Conservation (phyloP, 2,888 invertebrate species). For the Folsomia candida region DNA sequence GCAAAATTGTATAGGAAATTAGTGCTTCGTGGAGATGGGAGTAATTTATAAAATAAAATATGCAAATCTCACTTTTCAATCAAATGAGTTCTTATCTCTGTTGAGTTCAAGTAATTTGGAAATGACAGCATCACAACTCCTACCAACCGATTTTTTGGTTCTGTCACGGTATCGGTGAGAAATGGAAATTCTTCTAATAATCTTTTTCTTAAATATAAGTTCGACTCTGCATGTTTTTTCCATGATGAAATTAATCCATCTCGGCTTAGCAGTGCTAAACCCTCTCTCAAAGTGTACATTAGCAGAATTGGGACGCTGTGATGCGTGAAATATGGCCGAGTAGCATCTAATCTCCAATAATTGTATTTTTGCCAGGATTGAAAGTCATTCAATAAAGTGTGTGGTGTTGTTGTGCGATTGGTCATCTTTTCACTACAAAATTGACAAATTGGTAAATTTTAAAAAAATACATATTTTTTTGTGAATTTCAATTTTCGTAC, state of each 20-base stretch:
- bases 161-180: background rate
- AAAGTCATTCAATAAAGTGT: conserved; percentile 24
- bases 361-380: background rate
- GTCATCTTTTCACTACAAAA: conserved; percentile 21
- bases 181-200: background rate
- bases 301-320: conserved; percentile 59
- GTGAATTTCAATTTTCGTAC: too few relatives aligned
- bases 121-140: background rate
- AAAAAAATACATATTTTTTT: background rate
- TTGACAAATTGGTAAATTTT: too few relatives aligned
- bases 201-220: background rate
- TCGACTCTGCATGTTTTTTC: conserved; percentile 42
- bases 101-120: background rate
- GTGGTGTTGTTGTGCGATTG: conserved; percentile 9
- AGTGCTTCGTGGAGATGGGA: too few relatives aligned
- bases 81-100: background rate
- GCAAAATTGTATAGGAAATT: too few relatives aligned
- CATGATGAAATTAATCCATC: conserved; percentile 70
- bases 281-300: conserved; percentile 76
- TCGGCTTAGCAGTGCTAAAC: conserved; percentile 67
- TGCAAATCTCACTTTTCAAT: background rate
- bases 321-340: background rate
- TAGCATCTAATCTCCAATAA: background rate
- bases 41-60: too few relatives aligned
- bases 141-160: background rate